phyloP scores from a whole-genome alignment of 2,888 invertebrate genomes.

The Onchidella celtica region DNA sequence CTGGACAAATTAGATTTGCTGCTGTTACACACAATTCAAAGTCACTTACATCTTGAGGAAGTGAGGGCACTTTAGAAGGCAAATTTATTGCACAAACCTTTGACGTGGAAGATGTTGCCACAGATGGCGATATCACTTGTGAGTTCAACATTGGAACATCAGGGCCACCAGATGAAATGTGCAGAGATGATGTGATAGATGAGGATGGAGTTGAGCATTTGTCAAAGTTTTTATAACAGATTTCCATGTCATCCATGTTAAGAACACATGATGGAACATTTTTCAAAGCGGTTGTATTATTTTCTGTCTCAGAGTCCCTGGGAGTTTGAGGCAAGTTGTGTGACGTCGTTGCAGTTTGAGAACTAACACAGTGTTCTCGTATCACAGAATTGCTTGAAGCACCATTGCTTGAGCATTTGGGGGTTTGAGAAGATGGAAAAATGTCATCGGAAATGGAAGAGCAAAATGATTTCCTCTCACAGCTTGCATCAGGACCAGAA shows the following conservation, averaged over 20 bases:
- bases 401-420: background rate
- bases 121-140: too few relatives aligned
- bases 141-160: too few relatives aligned
- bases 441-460: background rate
- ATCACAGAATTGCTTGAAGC: background rate
- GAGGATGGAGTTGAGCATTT: too few relatives aligned
- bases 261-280: constrained; percentile 33
- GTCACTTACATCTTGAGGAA: too few relatives aligned
- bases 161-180: too few relatives aligned
- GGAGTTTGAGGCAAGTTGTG: background rate
- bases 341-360: background rate
- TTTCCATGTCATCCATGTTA: constrained; percentile 48
- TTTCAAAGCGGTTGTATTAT: background rate
- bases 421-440: background rate
- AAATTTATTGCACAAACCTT: too few relatives aligned
- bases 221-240: background rate
- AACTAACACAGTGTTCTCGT: background rate
- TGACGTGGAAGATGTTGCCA: too few relatives aligned
- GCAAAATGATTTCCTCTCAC: background rate
- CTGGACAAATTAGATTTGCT: too few relatives aligned
- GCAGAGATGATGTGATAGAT: too few relatives aligned
- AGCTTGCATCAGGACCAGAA: too few relatives aligned
- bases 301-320: background rate
- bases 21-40: too few relatives aligned
- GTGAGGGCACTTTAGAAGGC: too few relatives aligned